Base-by-base conservation (phyloP, 2,113 vertebrate species). In the Ictalurus furcatus region DNA sequence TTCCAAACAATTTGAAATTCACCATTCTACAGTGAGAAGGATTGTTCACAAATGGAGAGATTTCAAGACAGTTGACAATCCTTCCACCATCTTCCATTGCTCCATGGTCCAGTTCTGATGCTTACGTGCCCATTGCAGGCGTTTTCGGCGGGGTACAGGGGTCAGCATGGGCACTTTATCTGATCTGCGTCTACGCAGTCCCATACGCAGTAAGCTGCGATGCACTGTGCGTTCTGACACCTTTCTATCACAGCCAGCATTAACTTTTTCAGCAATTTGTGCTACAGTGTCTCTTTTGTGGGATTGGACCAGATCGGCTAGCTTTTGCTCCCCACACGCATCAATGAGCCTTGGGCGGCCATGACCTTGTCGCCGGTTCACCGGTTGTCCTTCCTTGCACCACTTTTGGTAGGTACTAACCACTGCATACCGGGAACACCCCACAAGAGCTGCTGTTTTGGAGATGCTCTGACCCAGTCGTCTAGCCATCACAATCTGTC, bases 231-330 rank as follows among this genome's bases (percentile, higher is more conserved):
- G 69, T 73, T 37, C 69, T 7, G 69, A 73, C 21, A 76, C 74
- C 21, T 78, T 76, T 25, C 9, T 28, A 48, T 48, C 40, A 48
- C 5, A 48, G 19, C 4, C 21, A 6, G 21, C 74, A 44, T 78
- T 78, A 28, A 76, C 23, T 28, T 48, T 76, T 76, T 76, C 73
- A 23, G 73, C 73, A 76, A 76, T 76, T 48, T 78, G 74, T 78
- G 74, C 40, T 48, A 78, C 9, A 28, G 40, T 78, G 25, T 40
- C 40, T 25, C 11, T 25, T 25, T 1, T 78, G 40, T 48, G 11
- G 74, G 40, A 78, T 4, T 78, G 40, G 23, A 78, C 44, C 25
- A 79, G 25, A 79, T 52, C 12, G 44, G 76, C 76, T 54, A 52
- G 23, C 12, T 1, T 79, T 79, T 16, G 12, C 76, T 79, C 76